Evolutionary conservation across 2,797 vertebrate genomes (phyloP), one percentile per base, ranked within the genome.

Genomic region (Betta splendens): DNA sequence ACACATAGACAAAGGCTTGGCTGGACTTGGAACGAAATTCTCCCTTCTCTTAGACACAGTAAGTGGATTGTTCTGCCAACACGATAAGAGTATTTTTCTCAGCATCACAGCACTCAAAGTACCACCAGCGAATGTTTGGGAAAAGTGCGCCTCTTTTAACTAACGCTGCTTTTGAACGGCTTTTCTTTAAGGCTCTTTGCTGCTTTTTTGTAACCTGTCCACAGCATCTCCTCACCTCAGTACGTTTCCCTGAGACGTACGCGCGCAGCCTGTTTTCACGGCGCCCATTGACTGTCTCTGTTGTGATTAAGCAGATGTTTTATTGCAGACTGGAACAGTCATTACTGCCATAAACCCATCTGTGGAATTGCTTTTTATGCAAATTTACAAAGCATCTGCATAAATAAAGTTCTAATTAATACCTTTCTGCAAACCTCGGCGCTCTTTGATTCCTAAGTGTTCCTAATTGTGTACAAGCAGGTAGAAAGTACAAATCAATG

Each of bases 351-450:
- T 92, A 92, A 92, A 92, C 89, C 91, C 92, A 92, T 93, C 92
- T 93, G 92, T 91, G 88, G 87, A 91, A 92, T 90, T 89, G 89
- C 87, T 89, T 92, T 92, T 92, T 92, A 93, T 93, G 92, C 89
- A 90, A 92, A 93, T 93, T 83, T 73, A 76, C 75, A 57, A 85
- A 79, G 81, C 89, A 92, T 92, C 90, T 92, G 88, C 92, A 93
- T 93, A 93, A 91, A 92, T 92, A 92, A 93, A 92, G 85, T 92
- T 90, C 85, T 91, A 93, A 92, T 92, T 92, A 92, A 92, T 92
- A 92, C 85, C 88, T 91, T 81, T 91, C 84, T 87, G 89, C 84
- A 91, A 91, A 90, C 82, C 87, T 87, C 83, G 53, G 78, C 77
- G 85, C 86, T 89, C 84, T 91, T 88, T 91, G 86, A 87, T 90